Conservation (phyloP, 2,888 invertebrate genomes). For the Pristionchus maxplancki region DNA sequence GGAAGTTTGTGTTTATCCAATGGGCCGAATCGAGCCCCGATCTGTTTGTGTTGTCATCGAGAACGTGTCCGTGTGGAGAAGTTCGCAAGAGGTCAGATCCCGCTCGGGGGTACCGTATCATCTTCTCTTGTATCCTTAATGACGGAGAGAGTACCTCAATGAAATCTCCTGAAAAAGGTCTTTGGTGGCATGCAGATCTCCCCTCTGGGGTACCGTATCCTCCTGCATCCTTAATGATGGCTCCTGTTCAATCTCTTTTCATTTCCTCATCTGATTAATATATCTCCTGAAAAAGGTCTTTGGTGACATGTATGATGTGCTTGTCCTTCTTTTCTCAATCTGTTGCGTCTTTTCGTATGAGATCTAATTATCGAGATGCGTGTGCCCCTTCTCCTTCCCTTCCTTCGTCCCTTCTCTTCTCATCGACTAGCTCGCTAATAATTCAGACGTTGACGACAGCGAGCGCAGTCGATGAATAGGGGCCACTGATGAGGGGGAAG, state of each 20-base stretch:
- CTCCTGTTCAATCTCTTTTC: no score
- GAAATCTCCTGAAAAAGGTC: no score
- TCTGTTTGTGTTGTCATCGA: constrained; percentile 19
- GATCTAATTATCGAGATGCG: no score
- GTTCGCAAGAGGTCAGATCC: background rate
- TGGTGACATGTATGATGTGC: background rate
- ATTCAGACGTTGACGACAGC: constrained; percentile 39
- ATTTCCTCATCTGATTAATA: no score
- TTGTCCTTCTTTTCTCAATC: background rate
- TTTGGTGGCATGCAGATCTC: background rate
- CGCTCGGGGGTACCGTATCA: background rate
- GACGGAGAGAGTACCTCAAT: no score
- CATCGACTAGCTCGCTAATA: constrained; percentile 40
- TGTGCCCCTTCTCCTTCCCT: no score
- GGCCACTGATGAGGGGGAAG: background rate
- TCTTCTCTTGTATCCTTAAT: background rate
- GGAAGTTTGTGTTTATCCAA: constrained; percentile 43
- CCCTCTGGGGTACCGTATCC: background rate
- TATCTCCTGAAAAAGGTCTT: no score
- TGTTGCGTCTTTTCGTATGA: no score
- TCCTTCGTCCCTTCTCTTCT: no score
- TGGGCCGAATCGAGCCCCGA: no score
- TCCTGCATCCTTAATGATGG: background rate
- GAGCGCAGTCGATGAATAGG: constrained; percentile 7
- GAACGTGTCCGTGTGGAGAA: background rate